Base-by-base conservation (phyloP, 2,113 vertebrate species). In the Hippoglossus stenolepis region DNA sequence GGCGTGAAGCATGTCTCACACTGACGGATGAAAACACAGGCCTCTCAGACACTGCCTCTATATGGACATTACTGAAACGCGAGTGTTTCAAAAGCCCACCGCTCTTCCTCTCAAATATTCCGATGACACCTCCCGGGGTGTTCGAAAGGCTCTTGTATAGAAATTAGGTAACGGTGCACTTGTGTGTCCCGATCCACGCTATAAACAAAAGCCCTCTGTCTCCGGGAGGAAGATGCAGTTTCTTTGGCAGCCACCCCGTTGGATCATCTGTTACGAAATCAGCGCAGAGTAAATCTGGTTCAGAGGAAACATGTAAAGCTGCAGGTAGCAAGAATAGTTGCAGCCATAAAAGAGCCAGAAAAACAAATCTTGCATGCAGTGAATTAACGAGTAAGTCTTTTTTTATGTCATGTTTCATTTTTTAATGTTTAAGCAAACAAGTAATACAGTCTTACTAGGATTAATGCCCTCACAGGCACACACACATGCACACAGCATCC, bases 1-100 rank as follows among this genome's bases (percentile, higher is more conserved):
- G 65, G 89, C 90, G 86, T 87, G 85, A 89, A 85, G 84, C 91
- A 81, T 82, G 89, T 86, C 83, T 88, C 82, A 85, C 79, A 69
- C 77, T 87, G 87, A 90, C 87, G 83, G 83, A 92, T 91, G 86
- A 83, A 91, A 90, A 90, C 83, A 72, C 79, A 63, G 82, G 68
- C 77, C 87, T 57, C 68, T 85, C 63, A 87, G 77, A 88, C 77
- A 68, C 70, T 58, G 85, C 31, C 73, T 88, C 66, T 84, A 67
- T 85, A 81, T 90, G 84, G 82, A 80, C 66, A 74, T 56, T 67
- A 87, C 62, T 85, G 57, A 86, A 90, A 89, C 54, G 74, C 24
- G 60, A 67, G 53, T 83, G 65, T 80, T 85, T 80, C 63, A 72
- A 7, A 84, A 85, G 67, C 53, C 35, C 57, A 4, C 40, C 49